A percentile compares a stretch with the other conserved stretches of the same genome.
phyloP scores from a whole-genome alignment of 23 tunicate species.

The Diplosoma virens region DNA sequence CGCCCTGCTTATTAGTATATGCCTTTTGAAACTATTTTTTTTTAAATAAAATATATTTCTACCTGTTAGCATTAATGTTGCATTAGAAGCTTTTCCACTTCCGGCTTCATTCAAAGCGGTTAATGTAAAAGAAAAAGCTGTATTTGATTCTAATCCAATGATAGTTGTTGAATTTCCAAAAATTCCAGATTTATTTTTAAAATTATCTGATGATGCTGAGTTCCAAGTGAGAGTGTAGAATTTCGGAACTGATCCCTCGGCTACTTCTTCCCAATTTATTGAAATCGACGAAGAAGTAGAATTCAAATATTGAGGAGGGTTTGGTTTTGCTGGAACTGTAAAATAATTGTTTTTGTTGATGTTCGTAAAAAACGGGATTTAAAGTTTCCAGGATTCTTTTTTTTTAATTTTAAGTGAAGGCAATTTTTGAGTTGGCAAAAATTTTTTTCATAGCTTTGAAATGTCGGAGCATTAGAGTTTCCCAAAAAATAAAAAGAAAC shows the following conservation, averaged over 20 bases:
- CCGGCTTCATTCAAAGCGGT: neutral
- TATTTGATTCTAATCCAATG: neutral
- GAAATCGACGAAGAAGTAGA: neutral
- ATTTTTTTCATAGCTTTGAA: too few relatives aligned
- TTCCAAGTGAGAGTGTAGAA: neutral
- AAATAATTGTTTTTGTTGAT: too few relatives aligned
- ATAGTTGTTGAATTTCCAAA: neutral
- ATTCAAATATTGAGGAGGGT: neutral
- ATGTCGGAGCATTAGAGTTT: too few relatives aligned
- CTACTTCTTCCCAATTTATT: neutral
- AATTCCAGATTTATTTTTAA: neutral
- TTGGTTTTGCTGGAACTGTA: slow-evolving; percentile 5
- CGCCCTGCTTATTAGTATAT: too few relatives aligned
- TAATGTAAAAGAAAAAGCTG: neutral
- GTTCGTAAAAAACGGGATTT: too few relatives aligned
- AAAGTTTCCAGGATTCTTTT: too few relatives aligned
- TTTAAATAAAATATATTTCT: too few relatives aligned
- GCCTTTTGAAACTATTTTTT: too few relatives aligned
- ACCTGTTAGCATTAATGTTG: too few relatives aligned
- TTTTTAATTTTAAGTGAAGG: too few relatives aligned
- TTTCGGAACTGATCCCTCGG: slow-evolving; percentile 2
- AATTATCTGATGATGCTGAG: neutral
- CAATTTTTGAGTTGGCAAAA: too few relatives aligned
- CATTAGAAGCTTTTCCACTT: neutral
- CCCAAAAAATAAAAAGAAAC: too few relatives aligned